Percentiles rank a stretch among this genome's conserved stretches.
These are phyloP conservation scores for Tachysurus vachellii DNA, from an alignment of 2,113 vertebrate genomes.

Conservation along the genomic window DNA sequence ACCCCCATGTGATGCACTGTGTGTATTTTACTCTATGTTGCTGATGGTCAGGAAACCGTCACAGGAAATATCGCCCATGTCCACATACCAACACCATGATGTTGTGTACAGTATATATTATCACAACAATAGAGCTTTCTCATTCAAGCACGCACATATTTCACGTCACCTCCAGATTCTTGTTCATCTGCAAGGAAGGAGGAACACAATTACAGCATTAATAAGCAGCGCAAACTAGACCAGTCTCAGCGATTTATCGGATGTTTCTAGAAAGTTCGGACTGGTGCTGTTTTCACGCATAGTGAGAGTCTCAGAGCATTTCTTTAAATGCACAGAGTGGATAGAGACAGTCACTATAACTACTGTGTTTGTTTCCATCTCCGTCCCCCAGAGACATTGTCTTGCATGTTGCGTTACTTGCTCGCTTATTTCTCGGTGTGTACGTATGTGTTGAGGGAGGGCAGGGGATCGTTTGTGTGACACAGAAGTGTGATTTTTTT, in stretches of 20 bases:
- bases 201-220: background rate
- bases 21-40: background rate
- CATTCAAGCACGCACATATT: background rate
- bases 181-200: background rate
- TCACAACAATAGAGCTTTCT: background rate
- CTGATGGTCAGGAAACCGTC: background rate
- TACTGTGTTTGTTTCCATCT: conserved; percentile 52
- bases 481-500: background rate
- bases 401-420: background rate
- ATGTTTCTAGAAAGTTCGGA: background rate
- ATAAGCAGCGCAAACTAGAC: background rate
- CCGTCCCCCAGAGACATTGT: conserved; percentile 39
- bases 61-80: background rate
- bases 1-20: background rate
- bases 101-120: too few relatives aligned
- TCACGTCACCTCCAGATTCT: background rate
- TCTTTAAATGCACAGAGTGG: background rate
- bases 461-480: background rate
- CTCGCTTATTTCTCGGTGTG: conserved; percentile 11
- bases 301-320: background rate
- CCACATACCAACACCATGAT: background rate
- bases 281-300: background rate
- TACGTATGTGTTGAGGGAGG: background rate
- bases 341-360: conserved; percentile 50
- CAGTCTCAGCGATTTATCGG: background rate